phyloP scores from a whole-genome alignment of 2,797 vertebrate genomes.

The Brotula barbata region DNA sequence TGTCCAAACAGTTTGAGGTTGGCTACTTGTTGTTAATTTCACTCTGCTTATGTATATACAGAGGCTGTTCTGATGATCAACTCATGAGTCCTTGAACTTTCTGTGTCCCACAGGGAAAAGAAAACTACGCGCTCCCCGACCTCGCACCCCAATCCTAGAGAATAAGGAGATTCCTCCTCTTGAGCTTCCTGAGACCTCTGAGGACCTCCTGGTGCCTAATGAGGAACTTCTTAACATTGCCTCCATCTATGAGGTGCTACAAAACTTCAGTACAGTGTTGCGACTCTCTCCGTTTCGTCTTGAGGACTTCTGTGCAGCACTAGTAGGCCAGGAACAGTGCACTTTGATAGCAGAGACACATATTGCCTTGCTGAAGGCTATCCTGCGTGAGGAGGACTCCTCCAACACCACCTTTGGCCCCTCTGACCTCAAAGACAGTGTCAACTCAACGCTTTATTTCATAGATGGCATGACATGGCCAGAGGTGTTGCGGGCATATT shows the following conservation, averaged over 20 bases:
- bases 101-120: slow-evolving; percentile 81
- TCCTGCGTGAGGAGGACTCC: slow-evolving; percentile 95
- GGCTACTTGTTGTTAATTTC: too few relatives aligned
- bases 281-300: slow-evolving; percentile 97
- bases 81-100: background rate
- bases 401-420: slow-evolving; percentile 98
- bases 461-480: slow-evolving; percentile 99
- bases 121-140: slow-evolving; percentile 85
- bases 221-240: slow-evolving; percentile 92
- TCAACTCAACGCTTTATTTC: slow-evolving; percentile 97
- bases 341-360: slow-evolving; percentile 97
- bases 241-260: slow-evolving; percentile 94
- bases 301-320: slow-evolving; percentile 96
- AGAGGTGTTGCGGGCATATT: slow-evolving; percentile 96
- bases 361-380: slow-evolving; percentile 91
- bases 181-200: slow-evolving; percentile 90
- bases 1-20: too few relatives aligned
- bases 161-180: slow-evolving; percentile 93
- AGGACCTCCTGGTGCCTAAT: slow-evolving; percentile 93
- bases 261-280: slow-evolving; percentile 95
- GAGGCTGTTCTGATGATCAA: too few relatives aligned
- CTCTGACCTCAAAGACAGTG: slow-evolving; percentile 96
- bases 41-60: too few relatives aligned
- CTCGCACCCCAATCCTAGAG: slow-evolving; percentile 91
- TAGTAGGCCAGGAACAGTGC: slow-evolving; percentile 96